Conservation (phyloP, 2,888 invertebrate genomes). For the Dysmachus trigonus region DNA sequence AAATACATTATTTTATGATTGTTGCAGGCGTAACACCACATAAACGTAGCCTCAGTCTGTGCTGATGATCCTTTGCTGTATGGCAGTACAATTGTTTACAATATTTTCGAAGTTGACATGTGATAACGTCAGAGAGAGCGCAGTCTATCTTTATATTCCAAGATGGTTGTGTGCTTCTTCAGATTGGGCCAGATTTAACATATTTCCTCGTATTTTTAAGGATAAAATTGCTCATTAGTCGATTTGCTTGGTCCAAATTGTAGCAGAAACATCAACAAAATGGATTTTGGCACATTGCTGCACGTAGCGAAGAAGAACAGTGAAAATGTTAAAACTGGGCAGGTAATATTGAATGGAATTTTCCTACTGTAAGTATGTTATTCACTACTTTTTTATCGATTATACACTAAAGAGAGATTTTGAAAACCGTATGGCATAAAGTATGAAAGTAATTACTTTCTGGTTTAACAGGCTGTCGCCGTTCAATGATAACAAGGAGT, state of each 20-base stretch:
- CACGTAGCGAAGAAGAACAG: conserved; percentile 72
- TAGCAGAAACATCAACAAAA: conserved; percentile 45
- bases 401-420: background rate
- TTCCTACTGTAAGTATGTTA: background rate
- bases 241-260: background rate
- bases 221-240: background rate
- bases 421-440: background rate
- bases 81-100: conserved; percentile 12
- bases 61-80: background rate
- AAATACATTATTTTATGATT: background rate
- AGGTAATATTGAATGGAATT: conserved; percentile 56
- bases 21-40: background rate
- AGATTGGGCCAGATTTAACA: background rate
- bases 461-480: background rate
- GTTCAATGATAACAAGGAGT: background rate
- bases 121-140: conserved; percentile 22
- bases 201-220: conserved; percentile 49
- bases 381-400: background rate
- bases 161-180: conserved; percentile 49
- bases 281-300: conserved; percentile 73
- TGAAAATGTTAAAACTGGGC: conserved; percentile 57
- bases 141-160: conserved; percentile 50
- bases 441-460: background rate
- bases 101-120: background rate
- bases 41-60: background rate